These are phyloP conservation scores for Mythimna albipuncta DNA, from an alignment of 2,888 invertebrate species.

Conservation along the genomic window DNA sequence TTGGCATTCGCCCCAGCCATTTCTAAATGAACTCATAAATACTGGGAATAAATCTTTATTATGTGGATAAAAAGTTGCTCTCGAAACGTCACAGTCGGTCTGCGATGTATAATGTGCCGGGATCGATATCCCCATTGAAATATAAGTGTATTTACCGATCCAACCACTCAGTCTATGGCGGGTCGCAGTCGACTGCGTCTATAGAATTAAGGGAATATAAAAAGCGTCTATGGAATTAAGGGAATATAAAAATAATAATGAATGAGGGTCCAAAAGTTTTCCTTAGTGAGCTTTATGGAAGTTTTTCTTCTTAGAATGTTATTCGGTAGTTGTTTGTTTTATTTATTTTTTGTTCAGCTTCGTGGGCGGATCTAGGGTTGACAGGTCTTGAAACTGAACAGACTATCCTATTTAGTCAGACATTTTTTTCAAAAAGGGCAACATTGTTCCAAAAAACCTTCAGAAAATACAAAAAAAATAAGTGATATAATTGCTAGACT, in stretches of 20 bases:
- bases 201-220: slow-evolving; percentile 41
- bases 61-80: slow-evolving; percentile 52
- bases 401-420: too few relatives aligned
- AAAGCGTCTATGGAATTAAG: slow-evolving; percentile 39
- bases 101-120: slow-evolving; percentile 40
- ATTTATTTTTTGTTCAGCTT: slow-evolving; percentile 29
- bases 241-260: slow-evolving; percentile 36
- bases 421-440: too few relatives aligned
- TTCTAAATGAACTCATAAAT: slow-evolving; percentile 59
- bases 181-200: slow-evolving; percentile 36
- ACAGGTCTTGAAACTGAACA: too few relatives aligned
- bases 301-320: slow-evolving; percentile 17
- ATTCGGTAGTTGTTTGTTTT: slow-evolving; percentile 16
- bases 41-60: slow-evolving; percentile 58
- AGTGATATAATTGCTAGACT: too few relatives aligned
- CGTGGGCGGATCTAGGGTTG: neutral
- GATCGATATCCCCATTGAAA: slow-evolving; percentile 46
- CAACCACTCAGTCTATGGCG: slow-evolving; percentile 3
- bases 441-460: too few relatives aligned
- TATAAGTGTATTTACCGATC: slow-evolving; percentile 45
- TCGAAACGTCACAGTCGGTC: slow-evolving; percentile 51
- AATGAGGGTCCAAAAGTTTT: slow-evolving; percentile 30
- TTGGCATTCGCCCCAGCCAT: slow-evolving; percentile 52
- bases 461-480: too few relatives aligned
- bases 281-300: slow-evolving; percentile 8